Base-by-base conservation (phyloP, 2,888 invertebrate species). In the Hybos culiciformis region DNA sequence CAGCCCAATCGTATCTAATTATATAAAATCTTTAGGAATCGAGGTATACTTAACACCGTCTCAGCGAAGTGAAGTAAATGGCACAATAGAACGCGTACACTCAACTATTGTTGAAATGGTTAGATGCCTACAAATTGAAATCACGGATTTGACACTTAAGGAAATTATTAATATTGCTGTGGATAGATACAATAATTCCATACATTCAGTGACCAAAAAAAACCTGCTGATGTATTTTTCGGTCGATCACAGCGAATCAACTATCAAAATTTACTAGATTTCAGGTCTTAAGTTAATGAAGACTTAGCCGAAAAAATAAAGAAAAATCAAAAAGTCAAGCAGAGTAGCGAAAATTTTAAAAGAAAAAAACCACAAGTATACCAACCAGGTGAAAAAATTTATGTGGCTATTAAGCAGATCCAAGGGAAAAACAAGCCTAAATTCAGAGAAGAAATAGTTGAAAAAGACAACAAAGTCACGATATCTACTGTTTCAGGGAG, bases 31-130 rank as follows among this genome's bases (percentile, higher is more conserved):
- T 9, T 19, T 42, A n/a, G 42, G 42, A 19, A 37, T 42, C 12
- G 37, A 42, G 26, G 8, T 37, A 36, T 42, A 34, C 18, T 8
- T 26, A 29, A 21, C 41, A 21, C 34, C 34, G 15, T 21, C 21
- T 4, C 34, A 41, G 17, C 21, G 34, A 23, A 36, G 36, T 29
- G 38, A 45, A 20, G 44, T 44, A 15, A 44, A 44, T 12, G 44
- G 41, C 3, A 41, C 41, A 18, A 31, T 44, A 17, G 44, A 44
- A 21, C 40, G 41, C n/a, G 44, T 41, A 15, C 37, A 44, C 12
- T 41, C 44, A 8, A 44, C 44, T n/a, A 37, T 41, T 11, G 40
- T 44, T 11, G 44, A 41, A 44, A 44, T 44, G 12, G 37, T 26
- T 19, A 18, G 44, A 14, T 44, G 44, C 20, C 17, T 40, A 15